Base-by-base conservation (phyloP, 1,140 invertebrate genomes). In the Drosophila leontia region DNA sequence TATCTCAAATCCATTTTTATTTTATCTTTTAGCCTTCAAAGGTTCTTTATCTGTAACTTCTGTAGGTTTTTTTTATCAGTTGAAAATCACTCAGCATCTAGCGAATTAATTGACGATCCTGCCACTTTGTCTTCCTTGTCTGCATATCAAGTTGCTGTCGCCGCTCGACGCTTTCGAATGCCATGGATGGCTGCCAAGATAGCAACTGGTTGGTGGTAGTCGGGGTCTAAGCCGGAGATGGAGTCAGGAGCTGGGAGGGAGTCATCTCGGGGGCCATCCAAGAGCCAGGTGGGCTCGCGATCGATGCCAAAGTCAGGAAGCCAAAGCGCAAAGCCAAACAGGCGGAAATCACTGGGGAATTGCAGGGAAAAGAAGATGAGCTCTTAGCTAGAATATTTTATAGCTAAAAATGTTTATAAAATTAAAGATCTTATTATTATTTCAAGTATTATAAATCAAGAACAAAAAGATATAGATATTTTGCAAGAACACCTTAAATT, bases 301-400 rank as follows among this genome's bases (percentile, higher is more conserved):
- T 87, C 80, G 84, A 75, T 62, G 74, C 50, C 32, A 64, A 55
- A 75, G 72, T 84, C 80, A 83, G 77, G 84, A 80, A 87, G 83
- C 72, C 77, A 71, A 81, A 51, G 75, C 76, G 75, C 76, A 78
- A 41, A 41, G 59, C 53, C 76, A 79, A 48, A 45, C 80, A 83
- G 58, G 58, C 81, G 84, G 84, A 88, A 90, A 84, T 78, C 84
- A 64, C 77, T 87, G 23, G 61, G 60, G 77, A 76, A 41, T 68
- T 35, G 67, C 37, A 45, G 61, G 44, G 48, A 55, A 26, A 44
- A 37, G 35, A 71, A 35, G 48, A 32, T 56, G 68, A 12, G 56
- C 34, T 37, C 26, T 17, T 12, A 1, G 15, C n/a, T 48, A 19
- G 15, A 12, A 4, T 11, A 19, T n/a, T 44, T 61, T 47, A 9